These are phyloP conservation scores for Drosophila macrospina DNA, from an alignment of 2,888 invertebrate species.

Conservation along the genomic window DNA sequence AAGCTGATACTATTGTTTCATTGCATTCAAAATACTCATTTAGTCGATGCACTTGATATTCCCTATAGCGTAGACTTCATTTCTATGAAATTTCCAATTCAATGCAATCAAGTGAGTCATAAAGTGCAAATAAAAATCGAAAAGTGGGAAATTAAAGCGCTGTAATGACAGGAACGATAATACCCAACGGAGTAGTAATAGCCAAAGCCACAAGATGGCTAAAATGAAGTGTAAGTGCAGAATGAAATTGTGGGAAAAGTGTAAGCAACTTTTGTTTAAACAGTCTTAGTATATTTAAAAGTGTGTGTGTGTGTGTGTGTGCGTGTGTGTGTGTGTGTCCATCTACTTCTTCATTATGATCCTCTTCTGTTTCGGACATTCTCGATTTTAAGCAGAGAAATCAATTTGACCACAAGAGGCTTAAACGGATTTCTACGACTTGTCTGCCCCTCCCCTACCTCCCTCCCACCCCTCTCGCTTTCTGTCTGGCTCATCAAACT, in stretches of 20 bases:
- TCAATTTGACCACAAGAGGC: conserved; percentile 40
- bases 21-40: neutral
- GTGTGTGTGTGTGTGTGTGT: neutral
- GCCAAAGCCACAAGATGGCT: conserved; percentile 2
- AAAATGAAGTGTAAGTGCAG: conserved; percentile 4
- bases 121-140: neutral
- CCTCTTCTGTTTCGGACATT: conserved; percentile 5
- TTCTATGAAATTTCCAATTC: neutral
- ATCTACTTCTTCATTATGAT: conserved; percentile 6
- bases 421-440: conserved; percentile 36
- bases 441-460: neutral
- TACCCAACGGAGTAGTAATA: neutral
- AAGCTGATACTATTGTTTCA: neutral
- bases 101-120: conserved; percentile 1
- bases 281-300: neutral
- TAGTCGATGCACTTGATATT: neutral
- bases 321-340: neutral
- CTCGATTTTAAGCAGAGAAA: conserved; percentile 24
- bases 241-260: conserved; percentile 7
- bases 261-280: neutral
- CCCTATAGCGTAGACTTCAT: neutral
- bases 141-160: neutral
- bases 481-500: neutral
- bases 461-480: neutral
- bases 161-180: conserved; percentile 4